These are phyloP conservation scores for Silvanus unidentatus DNA, from an alignment of 2,888 invertebrate species.

Conservation along the genomic window DNA sequence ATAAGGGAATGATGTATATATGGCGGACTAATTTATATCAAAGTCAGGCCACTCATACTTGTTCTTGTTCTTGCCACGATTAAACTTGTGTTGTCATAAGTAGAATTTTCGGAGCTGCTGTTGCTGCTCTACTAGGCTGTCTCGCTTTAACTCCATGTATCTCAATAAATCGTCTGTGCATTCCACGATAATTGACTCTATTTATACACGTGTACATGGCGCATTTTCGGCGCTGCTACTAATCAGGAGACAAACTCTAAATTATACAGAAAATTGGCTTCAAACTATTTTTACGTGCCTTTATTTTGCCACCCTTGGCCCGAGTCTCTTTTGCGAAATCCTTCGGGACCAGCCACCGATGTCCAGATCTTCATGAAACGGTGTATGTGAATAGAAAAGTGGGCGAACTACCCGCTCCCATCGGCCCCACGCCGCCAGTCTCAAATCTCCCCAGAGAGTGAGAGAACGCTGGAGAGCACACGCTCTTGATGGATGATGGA, in stretches of 20 bases:
- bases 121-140: too few species aligned
- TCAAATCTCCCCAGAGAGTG: too few species aligned
- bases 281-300: too few species aligned
- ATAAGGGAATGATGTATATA: slow-evolving; percentile 30
- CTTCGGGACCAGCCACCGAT: too few species aligned
- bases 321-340: too few species aligned
- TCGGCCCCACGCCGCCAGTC: slow-evolving; percentile 5
- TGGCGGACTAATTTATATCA: slow-evolving; percentile 19
- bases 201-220: slow-evolving; percentile 23
- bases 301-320: too few species aligned
- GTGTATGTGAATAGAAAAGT: too few species aligned
- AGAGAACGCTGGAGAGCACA: too few species aligned
- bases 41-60: slow-evolving; percentile 1
- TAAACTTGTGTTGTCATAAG: neutral
- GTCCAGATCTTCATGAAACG: too few species aligned
- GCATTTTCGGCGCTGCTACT: too few species aligned
- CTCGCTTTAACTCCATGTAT: slow-evolving; percentile 5
- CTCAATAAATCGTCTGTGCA: slow-evolving; percentile 26
- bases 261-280: slow-evolving; percentile 28
- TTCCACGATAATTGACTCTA: slow-evolving; percentile 30
- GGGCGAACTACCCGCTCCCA: too few species aligned
- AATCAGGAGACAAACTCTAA: slow-evolving; percentile 15
- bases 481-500: too few species aligned
- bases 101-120: neutral
- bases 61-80: neutral